Conservation (phyloP, 2,888 invertebrate genomes). For the Uloborus plumipes region DNA sequence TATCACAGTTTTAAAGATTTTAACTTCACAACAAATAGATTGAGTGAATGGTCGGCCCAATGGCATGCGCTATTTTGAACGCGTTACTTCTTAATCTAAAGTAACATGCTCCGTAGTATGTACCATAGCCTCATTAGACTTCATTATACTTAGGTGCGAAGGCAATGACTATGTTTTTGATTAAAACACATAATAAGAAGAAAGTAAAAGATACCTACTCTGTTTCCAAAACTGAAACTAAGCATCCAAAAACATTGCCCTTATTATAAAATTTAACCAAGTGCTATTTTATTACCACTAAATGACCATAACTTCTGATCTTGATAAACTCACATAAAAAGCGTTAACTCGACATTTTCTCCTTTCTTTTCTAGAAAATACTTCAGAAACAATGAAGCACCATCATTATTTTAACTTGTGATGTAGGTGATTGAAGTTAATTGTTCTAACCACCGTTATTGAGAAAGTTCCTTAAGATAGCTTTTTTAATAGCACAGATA, state of each 20-base stretch:
- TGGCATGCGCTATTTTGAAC: too few species aligned
- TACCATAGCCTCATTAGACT: too few species aligned
- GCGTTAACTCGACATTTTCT: constrained; percentile 40
- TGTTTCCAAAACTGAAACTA: constrained; percentile 23
- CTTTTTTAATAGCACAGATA: constrained; percentile 7
- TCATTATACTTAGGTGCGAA: too few species aligned
- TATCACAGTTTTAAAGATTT: too few species aligned
- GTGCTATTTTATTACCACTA: not conserved
- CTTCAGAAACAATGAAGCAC: constrained; percentile 55
- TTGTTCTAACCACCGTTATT: constrained; percentile 41
- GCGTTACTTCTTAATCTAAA: too few species aligned
- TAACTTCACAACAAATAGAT: too few species aligned
- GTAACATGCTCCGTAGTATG: too few species aligned
- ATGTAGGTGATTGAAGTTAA: constrained; percentile 54
- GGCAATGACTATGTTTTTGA: too few species aligned
- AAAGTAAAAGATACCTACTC: constrained; percentile 2
- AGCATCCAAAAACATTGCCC: not conserved
- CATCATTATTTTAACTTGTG: constrained; percentile 56
- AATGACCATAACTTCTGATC: constrained; percentile 62
- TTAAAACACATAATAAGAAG: constrained; percentile 8
- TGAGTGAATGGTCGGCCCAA: too few species aligned
- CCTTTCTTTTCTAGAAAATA: constrained; percentile 12
- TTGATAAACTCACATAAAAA: constrained; percentile 59
- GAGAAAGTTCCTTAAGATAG: constrained; percentile 27
- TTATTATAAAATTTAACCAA: too few species aligned